A percentile compares a stretch with the other conserved stretches of the same genome.
Evolutionary conservation across 2,797 vertebrate species (phyloP).

Genomic region (Champsocephalus esox): DNA sequence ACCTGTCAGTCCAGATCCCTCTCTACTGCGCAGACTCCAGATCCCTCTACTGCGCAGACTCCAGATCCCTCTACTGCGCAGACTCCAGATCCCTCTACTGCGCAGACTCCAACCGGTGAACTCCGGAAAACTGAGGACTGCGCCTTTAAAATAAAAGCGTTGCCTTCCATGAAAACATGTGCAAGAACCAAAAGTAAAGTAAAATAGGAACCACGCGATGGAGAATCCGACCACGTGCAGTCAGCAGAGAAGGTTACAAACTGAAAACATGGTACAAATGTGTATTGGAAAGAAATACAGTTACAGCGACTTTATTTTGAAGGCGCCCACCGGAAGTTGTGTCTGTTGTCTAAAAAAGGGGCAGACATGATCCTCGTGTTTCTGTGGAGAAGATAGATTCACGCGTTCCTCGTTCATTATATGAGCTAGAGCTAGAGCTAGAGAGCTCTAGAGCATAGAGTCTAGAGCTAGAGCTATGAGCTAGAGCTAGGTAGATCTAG

Average conservation of each 20-base stretch:
- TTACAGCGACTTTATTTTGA: too few species aligned
- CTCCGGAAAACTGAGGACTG: not conserved
- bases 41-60: not conserved
- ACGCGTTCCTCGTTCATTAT: not conserved
- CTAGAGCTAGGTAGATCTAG: too few species aligned
- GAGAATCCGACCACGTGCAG: too few species aligned
- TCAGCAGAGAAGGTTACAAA: too few species aligned
- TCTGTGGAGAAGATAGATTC: not conserved
- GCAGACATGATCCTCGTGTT: too few species aligned
- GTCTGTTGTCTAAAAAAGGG: too few species aligned
- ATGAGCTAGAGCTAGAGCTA: slow-evolving; percentile 20
- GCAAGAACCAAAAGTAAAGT: not conserved
- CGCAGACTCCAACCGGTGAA: slow-evolving; percentile 52
- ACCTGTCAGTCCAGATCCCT: not conserved
- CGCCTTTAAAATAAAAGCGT: slow-evolving; percentile 62
- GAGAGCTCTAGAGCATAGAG: too few species aligned
- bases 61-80: slow-evolving; percentile 32
- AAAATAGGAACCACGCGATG: too few species aligned
- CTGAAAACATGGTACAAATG: too few species aligned
- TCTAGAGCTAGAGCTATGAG: too few species aligned
- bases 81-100: slow-evolving; percentile 50
- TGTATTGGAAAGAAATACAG: too few species aligned
- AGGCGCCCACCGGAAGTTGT: too few species aligned
- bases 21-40: fast-evolving
- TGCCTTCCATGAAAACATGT: not conserved